Percentiles rank a stretch among this genome's conserved stretches.
phyloP scores from a whole-genome alignment of 2,113 vertebrate genomes.

The Brevimyrus niger region DNA sequence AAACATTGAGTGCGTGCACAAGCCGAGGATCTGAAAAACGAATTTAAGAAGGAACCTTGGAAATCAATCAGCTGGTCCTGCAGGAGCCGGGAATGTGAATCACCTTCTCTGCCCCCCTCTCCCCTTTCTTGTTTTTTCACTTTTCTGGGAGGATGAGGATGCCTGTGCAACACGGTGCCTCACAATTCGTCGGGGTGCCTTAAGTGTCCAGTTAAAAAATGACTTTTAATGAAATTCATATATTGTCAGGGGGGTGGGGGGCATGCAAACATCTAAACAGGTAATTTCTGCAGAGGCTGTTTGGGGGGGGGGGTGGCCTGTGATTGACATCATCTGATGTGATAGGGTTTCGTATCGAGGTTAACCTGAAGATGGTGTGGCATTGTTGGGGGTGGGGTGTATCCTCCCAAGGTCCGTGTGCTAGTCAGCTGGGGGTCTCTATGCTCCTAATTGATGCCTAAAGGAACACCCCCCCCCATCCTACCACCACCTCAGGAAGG shows the following conservation, averaged over 20 bases:
- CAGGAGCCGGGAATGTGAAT: conserved; percentile 31
- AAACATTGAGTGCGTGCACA: conserved; percentile 39
- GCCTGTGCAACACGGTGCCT: conserved; percentile 48
- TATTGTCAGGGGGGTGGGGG: conserved; percentile 54
- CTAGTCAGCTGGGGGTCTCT: conserved; percentile 38
- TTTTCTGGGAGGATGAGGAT: conserved; percentile 34
- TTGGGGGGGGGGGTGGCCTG: conserved; percentile 55
- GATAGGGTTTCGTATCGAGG: conserved; percentile 66
- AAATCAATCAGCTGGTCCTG: conserved; percentile 64
- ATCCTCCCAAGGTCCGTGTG: background rate
- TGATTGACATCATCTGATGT: conserved; percentile 66
- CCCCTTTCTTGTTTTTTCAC: conserved; percentile 29
- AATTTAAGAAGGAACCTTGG: conserved; percentile 63
- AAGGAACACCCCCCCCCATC: conserved; percentile 44
- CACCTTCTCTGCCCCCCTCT: conserved; percentile 21
- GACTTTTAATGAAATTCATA: conserved; percentile 61
- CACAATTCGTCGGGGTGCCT: conserved; percentile 66
- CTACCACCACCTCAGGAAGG: conserved; percentile 32
- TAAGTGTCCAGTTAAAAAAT: conserved; percentile 65
- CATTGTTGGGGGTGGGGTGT: conserved; percentile 1
- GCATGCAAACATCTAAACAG: conserved; percentile 66
- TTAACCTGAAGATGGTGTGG: conserved; percentile 56
- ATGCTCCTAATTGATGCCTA: conserved; percentile 72
- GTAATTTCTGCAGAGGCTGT: conserved; percentile 58
- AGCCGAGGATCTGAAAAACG: conserved; percentile 56